Conservation (phyloP, 1,140 invertebrate genomes). For the Brachionus rubens region DNA sequence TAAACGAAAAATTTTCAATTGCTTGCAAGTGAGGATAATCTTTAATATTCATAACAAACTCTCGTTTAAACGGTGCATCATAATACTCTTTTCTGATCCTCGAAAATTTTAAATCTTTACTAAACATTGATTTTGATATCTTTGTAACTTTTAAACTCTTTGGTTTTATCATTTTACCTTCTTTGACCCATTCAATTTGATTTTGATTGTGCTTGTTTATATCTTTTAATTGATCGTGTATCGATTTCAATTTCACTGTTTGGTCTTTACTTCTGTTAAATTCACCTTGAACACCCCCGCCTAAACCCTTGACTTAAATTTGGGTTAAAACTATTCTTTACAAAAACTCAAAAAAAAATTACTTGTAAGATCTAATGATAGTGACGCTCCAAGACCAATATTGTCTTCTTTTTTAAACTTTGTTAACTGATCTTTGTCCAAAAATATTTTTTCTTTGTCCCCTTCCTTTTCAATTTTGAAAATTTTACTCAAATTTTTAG, state of each 20-base stretch:
- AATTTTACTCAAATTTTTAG: background rate
- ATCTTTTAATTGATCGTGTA: background rate
- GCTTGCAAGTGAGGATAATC: too few relatives aligned
- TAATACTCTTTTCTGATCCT: background rate
- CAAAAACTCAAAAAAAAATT: background rate
- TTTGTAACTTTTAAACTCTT: background rate
- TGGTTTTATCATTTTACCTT: background rate
- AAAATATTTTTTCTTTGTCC: background rate
- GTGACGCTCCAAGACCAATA: background rate
- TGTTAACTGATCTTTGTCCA: background rate
- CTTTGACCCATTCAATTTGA: background rate
- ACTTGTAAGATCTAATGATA: background rate
- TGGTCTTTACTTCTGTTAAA: too few relatives aligned
- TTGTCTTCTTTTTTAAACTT: background rate
- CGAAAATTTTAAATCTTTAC: background rate
- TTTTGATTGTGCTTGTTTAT: background rate
- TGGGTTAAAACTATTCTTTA: too few relatives aligned
- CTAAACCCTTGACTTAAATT: too few relatives aligned
- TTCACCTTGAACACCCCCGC: too few relatives aligned
- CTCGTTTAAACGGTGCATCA: background rate
- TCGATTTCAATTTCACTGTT: background rate
- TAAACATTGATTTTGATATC: background rate
- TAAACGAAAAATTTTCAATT: too few relatives aligned
- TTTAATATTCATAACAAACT: background rate
- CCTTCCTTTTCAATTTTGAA: background rate